Base-by-base conservation (phyloP, 2,888 invertebrate genomes). In the Macaria liturata region DNA sequence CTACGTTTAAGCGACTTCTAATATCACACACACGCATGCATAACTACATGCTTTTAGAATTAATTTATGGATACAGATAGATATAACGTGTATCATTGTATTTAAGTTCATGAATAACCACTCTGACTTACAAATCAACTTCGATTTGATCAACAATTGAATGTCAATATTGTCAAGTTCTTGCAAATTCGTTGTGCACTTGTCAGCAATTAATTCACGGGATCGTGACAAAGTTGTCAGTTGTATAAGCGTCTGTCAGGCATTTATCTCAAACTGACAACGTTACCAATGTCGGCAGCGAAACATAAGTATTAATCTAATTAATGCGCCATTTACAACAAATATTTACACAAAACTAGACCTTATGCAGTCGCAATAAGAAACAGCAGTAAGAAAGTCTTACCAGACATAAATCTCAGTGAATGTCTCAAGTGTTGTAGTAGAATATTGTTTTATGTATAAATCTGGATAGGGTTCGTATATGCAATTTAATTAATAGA, bases 221-320 rank as follows among this genome's bases (percentile, higher is more conserved):
- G 72, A 73, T 75, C 76, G 71, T 79, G 79, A 83, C 81, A 78
- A 84, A 76, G 78, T 81, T 81, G 83, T 83, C 84, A 80, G 75
- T 71, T 79, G 81, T 78, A 82, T 79, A 72, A 75, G 75, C 72
- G 77, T 76, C 76, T 76, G 74, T 73, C 70, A 69, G 61, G 70
- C 79, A 86, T 90, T 81, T 86, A 87, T 88, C 86, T 84, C 80
- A 66, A 64, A 78, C 76, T 83, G 88, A 86, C 88, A 86, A 83
- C 81, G 69, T 71, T 61, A 65, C 63, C 64, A 53, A 66, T 66
- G 66, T 68, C 61, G 60, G 62, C 76, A 78, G 77, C 75, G 76
- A 81, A 78, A 80, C 80, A 75, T 78, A 73, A 76, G 79, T 81
- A 80, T 82, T 78, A 80, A 75, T 78, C 71, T 80, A 76, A 80